Conservation (phyloP, 2,113 vertebrate genomes). For the Epinephelus fuscoguttatus region DNA sequence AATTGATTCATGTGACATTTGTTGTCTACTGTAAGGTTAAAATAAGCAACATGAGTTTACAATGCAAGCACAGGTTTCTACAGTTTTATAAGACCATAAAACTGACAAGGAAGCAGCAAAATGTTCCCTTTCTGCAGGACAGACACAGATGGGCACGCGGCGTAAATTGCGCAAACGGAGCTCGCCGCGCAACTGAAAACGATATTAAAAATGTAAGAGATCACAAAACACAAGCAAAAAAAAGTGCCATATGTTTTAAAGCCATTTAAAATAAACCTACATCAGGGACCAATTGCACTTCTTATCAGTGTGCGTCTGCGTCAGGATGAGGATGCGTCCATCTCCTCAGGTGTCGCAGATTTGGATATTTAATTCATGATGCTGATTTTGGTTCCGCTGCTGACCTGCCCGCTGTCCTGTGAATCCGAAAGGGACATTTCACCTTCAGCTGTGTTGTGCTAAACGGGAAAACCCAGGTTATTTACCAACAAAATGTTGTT, state of each 20-base stretch:
- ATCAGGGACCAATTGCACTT: slow-evolving; percentile 49
- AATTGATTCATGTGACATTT: slow-evolving; percentile 60
- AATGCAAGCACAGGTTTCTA: slow-evolving; percentile 58
- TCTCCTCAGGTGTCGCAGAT: slow-evolving; percentile 50
- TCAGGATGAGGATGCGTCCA: slow-evolving; percentile 3
- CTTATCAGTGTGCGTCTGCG: slow-evolving; percentile 16
- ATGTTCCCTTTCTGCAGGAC: slow-evolving; percentile 23
- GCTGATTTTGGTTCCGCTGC: background rate
- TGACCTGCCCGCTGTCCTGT: slow-evolving; percentile 36
- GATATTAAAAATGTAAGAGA: background rate
- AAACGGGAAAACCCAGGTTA: slow-evolving; percentile 45
- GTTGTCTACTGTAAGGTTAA: slow-evolving; percentile 61
- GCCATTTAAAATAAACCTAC: slow-evolving; percentile 14
- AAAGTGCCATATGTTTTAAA: slow-evolving; percentile 55
- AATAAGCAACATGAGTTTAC: slow-evolving; percentile 53
- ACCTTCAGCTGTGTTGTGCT: slow-evolving; percentile 59
- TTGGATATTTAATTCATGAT: background rate
- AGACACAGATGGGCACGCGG: background rate
- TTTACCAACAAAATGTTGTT: slow-evolving; percentile 66
- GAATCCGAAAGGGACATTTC: slow-evolving; percentile 39
- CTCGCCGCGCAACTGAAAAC: slow-evolving; percentile 4
- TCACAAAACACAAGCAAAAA: slow-evolving; percentile 18
- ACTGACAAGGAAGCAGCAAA: slow-evolving; percentile 22
- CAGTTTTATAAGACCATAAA: slow-evolving; percentile 55
- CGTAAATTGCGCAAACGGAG: slow-evolving; percentile 2